Evolutionary conservation across 2,797 vertebrate species (phyloP).

Genomic region (Ataeniobius toweri): DNA sequence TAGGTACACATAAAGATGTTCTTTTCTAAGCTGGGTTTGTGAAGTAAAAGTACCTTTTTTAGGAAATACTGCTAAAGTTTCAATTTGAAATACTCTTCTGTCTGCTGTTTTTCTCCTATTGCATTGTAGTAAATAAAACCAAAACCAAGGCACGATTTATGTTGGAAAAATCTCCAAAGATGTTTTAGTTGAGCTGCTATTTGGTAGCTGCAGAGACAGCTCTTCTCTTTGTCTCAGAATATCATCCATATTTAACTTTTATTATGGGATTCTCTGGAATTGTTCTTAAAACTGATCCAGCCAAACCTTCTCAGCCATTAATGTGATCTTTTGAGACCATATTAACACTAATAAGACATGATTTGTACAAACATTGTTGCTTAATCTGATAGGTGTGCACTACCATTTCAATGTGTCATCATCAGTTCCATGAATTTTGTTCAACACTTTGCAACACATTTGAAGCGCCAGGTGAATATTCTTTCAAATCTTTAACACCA

Average conservation of each 20-base stretch:
- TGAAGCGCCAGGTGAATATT: background rate
- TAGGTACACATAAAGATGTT: background rate
- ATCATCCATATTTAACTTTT: background rate
- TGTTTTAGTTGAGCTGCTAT: background rate
- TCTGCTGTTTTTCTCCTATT: background rate
- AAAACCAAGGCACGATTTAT: background rate
- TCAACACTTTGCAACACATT: background rate
- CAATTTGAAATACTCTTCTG: too few relatives aligned
- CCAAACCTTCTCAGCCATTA: background rate
- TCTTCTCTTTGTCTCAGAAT: background rate
- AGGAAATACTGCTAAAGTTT: too few relatives aligned
- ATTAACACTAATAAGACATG: background rate
- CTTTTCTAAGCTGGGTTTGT: background rate
- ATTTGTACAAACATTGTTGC: background rate
- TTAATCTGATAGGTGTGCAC: background rate
- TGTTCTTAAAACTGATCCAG: too few relatives aligned
- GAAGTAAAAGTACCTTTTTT: background rate
- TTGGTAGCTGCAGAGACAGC: background rate
- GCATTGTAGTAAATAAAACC: background rate
- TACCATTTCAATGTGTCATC: background rate
- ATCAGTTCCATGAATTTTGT: background rate
- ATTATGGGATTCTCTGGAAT: background rate
- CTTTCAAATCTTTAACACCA: background rate
- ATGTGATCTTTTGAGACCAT: background rate
- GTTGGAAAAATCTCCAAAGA: background rate